Evolutionary conservation across 1,140 invertebrate species (phyloP), one percentile per base, ranked within the genome.

Genomic region (Archegozetes longisetosus): DNA sequence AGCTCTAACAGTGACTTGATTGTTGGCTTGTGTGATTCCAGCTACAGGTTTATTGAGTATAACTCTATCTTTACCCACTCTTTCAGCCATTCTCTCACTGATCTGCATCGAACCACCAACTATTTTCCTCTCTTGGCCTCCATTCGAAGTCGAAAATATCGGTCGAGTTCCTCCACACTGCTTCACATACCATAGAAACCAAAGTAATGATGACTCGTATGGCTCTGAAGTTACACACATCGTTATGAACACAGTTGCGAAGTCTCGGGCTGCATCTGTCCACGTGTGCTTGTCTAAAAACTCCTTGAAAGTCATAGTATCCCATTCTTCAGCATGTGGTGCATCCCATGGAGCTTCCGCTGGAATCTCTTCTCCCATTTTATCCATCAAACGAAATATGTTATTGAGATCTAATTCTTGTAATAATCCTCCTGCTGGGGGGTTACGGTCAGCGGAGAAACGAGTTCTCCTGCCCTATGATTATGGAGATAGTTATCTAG

Each of bases 51-150:
- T 54, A n/a, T 61, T 60, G 0, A 69, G 52, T 26, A 55, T 52
- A 3, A 67, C 64, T 28, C 27, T 52, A 17, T 68, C 66, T 63
- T 61, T 58, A 53, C 40, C 55, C 6, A 74, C 49, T 22, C 58
- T 65, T 54, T 68, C 64, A 2, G 67, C 67, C 13, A 74, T 67
- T 57, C 64, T 64, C 50, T 68, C 61, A 62, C 70, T 70, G 13
- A 74, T 67, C 57, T 74, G 72, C 54, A 70, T 68, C 20, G 68
- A 67, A n/a, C 73, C 73, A 27, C 73, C 73, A 24, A 69, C 65
- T 55, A 74, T 68, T 60, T 74, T 73, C 46, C 70, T 64, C 58
- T 73, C 72, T 68, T 70, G 70, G n/a, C 66, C 71, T 4, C 70
- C 71, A 62, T 70, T 68, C 25, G 65, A 64, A 23, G 70, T 68